Evolutionary conservation across 2,113 vertebrate genomes (phyloP), one percentile per base, ranked within the genome.

Genomic region (Festucalex cinctus): DNA sequence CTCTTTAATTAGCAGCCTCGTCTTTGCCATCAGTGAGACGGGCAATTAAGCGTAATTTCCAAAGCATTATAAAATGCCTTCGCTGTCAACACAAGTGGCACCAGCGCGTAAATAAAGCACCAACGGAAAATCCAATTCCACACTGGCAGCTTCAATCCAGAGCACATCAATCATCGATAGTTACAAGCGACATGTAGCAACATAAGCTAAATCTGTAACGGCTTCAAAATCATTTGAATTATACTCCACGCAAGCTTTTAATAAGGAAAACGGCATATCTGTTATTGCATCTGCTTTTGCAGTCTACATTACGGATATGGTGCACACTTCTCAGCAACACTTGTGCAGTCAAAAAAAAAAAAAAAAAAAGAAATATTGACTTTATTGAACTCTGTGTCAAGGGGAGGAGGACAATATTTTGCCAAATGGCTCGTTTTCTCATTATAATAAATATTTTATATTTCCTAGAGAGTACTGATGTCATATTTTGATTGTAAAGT

Each of bases 1-100:
- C 36, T 46, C 28, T 63, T 69, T 73, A 66, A 77, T 84, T 76
- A 84, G 74, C 12, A 85, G 56, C 60, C 65, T 70, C 57, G 16
- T 24, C 9, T 66, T 67, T 51, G 39, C 76, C 65, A 75, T 84
- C 78, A 75, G 72, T 6, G 51, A 66, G 56, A 54, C 74, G 57
- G 70, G 58, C 77, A 65, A 70, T 77, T 69, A 71, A 58, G 64
- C 71, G 64, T 70, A 54, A 65, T 48, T 71, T 78, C 65, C 70
- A 53, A 75, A 44, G 63, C 51, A 61, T 70, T 62, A 51, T 65
- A 77, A 43, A 85, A 85, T 1, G 73, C 74, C 79, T 76, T 59
- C 36, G 66, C 86, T 89, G 84, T 90, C 86, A 77, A 67, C 83
- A 46, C 72, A 7, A 51, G n/a, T 64, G 72, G 83, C 77, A 83